These are phyloP conservation scores for Atrichornis clamosus DNA, from an alignment of 2,113 vertebrate genomes.

Conservation along the genomic window DNA sequence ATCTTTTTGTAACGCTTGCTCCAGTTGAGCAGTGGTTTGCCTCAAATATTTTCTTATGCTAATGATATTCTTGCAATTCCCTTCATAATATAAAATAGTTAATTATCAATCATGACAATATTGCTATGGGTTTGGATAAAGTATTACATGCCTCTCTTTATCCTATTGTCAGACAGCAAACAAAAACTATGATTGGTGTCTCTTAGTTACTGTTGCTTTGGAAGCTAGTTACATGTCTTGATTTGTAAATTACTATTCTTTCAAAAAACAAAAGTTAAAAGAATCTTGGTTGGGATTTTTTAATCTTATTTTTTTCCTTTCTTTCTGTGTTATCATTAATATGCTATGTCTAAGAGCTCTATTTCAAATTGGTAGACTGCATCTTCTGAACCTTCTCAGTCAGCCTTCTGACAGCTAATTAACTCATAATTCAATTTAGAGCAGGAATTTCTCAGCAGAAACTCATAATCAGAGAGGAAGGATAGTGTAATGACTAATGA, in stretches of 20 bases:
- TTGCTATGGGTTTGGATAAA: neutral
- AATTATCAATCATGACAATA: neutral
- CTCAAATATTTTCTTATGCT: neutral
- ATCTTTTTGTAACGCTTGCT: neutral
- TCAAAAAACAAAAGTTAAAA: neutral
- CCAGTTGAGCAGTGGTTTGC: neutral
- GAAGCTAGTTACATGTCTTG: slow-evolving; percentile 40
- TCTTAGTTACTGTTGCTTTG: slow-evolving; percentile 66
- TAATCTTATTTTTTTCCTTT: neutral
- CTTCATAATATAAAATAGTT: neutral
- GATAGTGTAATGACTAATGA: neutral
- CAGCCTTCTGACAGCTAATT: slow-evolving; percentile 19
- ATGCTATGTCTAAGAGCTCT: neutral
- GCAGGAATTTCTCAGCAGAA: neutral
- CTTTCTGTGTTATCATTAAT: neutral
- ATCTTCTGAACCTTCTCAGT: neutral
- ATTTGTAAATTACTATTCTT: neutral
- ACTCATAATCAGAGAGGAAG: neutral
- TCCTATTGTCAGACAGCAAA: slow-evolving; percentile 27
- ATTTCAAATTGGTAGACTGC: neutral
- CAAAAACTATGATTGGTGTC: slow-evolving; percentile 27
- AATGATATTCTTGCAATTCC: neutral
- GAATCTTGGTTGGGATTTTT: neutral
- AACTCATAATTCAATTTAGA: slow-evolving; percentile 25
- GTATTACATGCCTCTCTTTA: slow-evolving; percentile 31